These are phyloP conservation scores for Peromyscus polionotus DNA, from an alignment of 2,113 vertebrate genomes.

Conservation along the genomic window DNA sequence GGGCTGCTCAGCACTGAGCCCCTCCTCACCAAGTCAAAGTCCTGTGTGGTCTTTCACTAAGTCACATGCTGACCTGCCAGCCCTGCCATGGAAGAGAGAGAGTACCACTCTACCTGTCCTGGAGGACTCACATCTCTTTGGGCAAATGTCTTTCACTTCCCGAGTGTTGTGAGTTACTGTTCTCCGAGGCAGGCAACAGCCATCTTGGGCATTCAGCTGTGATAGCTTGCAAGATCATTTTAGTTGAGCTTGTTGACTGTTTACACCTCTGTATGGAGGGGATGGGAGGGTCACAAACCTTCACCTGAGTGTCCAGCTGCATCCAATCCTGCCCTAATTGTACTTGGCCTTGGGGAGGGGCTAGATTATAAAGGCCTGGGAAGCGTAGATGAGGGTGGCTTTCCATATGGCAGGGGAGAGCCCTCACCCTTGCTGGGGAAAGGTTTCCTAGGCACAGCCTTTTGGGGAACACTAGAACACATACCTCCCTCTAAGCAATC, in stretches of 20 bases:
- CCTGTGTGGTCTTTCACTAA: conserved; percentile 63
- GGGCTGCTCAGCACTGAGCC: conserved; percentile 46
- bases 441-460: neutral
- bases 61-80: neutral
- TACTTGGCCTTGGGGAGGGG: neutral
- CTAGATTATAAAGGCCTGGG: neutral
- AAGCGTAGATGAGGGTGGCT: too few species aligned
- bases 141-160: conserved; percentile 37
- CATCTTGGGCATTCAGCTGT: neutral
- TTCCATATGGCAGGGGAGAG: neutral
- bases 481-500: neutral
- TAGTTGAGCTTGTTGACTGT: neutral
- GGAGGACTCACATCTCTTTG: conserved; percentile 53
- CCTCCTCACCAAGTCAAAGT: conserved; percentile 76
- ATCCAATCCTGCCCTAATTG: neutral
- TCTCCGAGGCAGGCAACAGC: neutral
- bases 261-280: neutral
- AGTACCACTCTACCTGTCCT: conserved; percentile 59
- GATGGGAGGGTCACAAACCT: neutral
- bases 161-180: neutral
- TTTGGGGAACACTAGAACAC: neutral
- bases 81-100: conserved; percentile 62
- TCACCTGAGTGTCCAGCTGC: neutral
- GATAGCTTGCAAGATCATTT: neutral
- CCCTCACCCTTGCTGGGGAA: neutral